Evolutionary conservation across 2,797 vertebrate genomes (phyloP), one percentile per base, ranked within the genome.

Genomic region (Bovichtus variegatus): DNA sequence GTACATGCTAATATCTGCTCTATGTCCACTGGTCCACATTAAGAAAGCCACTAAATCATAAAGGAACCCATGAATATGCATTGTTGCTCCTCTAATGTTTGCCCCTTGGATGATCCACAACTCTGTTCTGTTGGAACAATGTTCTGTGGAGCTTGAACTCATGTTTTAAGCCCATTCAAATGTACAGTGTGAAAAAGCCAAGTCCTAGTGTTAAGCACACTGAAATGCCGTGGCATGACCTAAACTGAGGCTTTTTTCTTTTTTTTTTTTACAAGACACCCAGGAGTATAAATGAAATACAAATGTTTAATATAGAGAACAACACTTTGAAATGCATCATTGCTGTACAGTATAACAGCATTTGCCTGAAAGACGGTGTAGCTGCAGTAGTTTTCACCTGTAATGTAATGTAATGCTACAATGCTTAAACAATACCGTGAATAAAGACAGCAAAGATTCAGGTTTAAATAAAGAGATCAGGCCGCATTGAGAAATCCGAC

Each of bases 401-500:
- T 27, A 49, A 18, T 46, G 19, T 36, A 12, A 31, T 31, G 6
- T 9, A 7, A 34, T 27, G 21, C 9, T 27, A 3, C 59, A n/a
- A 66, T 62, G n/a, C 21, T 46, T 49, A 5, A 29, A 46, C 4
- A 60, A 66, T 10, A 21, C 3, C n/a, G 36, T 19, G 6, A 57
- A 23, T 21, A 62, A 50, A 62, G 43, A 44, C 38, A 36, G 15
- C 21, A 40, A 46, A 34, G 11, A 0, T 71, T 59, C 10, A 44
- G 60, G 16, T 53, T 41, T 23, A 29, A 66, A 71, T 62, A 10
- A 44, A 47, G 40, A 62, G 10, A 54, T 64, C 31, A 50, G 25
- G 23, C 12, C 31, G 25, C n/a, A 40, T 57, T 47, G 59, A 40
- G n/a, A 55, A 54, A 65, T 74, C 21, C 21, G 74, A n/a, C n/a